Percentiles rank a stretch among this genome's conserved stretches.
Evolutionary conservation across 2,888 invertebrate species (phyloP).

Genomic region (Cephus rjabovi): DNA sequence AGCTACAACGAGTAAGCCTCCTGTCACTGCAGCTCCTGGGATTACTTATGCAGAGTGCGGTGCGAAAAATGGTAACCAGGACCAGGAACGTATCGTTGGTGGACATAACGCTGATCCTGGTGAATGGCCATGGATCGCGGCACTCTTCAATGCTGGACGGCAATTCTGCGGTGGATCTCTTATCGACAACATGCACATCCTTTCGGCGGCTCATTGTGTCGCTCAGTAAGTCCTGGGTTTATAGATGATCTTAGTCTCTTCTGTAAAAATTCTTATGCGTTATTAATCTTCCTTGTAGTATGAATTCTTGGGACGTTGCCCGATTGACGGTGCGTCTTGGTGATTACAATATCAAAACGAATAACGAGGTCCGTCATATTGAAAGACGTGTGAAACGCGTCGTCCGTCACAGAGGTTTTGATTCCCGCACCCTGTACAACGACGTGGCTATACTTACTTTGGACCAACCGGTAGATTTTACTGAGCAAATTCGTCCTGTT

Average conservation of each 20-base stretch:
- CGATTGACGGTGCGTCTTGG: slow-evolving; percentile 84
- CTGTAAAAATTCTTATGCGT: neutral
- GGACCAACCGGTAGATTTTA: slow-evolving; percentile 80
- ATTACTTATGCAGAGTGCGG: slow-evolving; percentile 73
- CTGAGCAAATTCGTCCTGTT: slow-evolving; percentile 79
- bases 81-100: slow-evolving; percentile 87
- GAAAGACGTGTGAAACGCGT: slow-evolving; percentile 85
- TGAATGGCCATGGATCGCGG: slow-evolving; percentile 90
- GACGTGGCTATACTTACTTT: slow-evolving; percentile 86
- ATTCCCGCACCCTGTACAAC: slow-evolving; percentile 86
- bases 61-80: slow-evolving; percentile 82
- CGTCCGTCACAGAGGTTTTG: slow-evolving; percentile 87
- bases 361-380: slow-evolving; percentile 80
- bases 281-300: slow-evolving; percentile 68
- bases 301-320: slow-evolving; percentile 91
- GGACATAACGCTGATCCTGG: slow-evolving; percentile 84
- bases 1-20: slow-evolving; percentile 34
- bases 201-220: slow-evolving; percentile 90
- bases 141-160: slow-evolving; percentile 83
- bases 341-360: slow-evolving; percentile 84
- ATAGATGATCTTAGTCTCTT: neutral
- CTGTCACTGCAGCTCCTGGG: slow-evolving; percentile 18
- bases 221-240: slow-evolving; percentile 76
- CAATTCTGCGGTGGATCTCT: slow-evolving; percentile 92
- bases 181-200: slow-evolving; percentile 81